Percentiles rank a stretch among this genome's conserved stretches.
These are phyloP conservation scores for Selene dorsalis DNA, from an alignment of 2,797 vertebrate species.

Conservation along the genomic window DNA sequence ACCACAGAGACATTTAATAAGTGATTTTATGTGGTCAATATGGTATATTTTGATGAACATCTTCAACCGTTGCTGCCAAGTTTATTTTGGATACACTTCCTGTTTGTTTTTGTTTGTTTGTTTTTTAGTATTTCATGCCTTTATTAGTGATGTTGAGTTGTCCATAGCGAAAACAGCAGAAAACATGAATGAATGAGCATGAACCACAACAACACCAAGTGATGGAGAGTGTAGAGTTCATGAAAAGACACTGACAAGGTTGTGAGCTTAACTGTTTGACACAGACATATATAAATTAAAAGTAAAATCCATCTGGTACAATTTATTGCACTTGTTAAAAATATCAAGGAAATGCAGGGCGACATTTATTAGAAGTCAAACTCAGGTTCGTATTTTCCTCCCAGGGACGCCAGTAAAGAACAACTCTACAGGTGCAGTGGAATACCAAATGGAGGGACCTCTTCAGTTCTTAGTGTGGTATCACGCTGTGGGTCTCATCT, in stretches of 20 bases:
- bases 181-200: neutral
- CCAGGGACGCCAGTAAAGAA: constrained; percentile 89
- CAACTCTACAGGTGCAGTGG: constrained; percentile 88
- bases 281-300: neutral
- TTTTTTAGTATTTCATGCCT: neutral
- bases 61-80: neutral
- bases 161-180: neutral
- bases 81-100: neutral
- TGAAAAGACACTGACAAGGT: neutral
- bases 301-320: neutral
- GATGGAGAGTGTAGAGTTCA: neutral
- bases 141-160: neutral
- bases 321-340: neutral
- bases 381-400: neutral
- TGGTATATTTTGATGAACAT: neutral
- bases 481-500: constrained; percentile 94
- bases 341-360: neutral
- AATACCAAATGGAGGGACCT: constrained; percentile 89
- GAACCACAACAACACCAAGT: neutral
- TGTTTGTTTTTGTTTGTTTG: neutral
- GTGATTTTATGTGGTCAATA: neutral
- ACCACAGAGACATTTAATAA: neutral
- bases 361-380: neutral
- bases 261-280: neutral
- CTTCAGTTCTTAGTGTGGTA: constrained; percentile 97